phyloP scores from a whole-genome alignment of 2,113 vertebrate genomes.

The Martes martes region DNA sequence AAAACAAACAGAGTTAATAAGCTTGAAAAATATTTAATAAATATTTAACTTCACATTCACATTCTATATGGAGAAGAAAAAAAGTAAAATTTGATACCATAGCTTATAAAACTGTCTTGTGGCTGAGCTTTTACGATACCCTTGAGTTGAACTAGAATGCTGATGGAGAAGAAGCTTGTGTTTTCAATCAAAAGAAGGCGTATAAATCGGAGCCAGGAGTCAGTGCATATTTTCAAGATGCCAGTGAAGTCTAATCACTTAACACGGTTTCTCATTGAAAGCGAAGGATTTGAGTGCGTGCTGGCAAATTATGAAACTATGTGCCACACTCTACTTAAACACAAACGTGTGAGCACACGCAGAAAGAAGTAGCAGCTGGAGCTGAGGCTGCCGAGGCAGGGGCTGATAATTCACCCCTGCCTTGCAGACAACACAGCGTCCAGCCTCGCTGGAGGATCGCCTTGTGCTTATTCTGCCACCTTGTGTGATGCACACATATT shows the following conservation, averaged over 20 bases:
- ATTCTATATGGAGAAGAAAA: constrained; percentile 74
- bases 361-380: neutral
- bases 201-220: constrained; percentile 24
- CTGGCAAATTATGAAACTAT: constrained; percentile 62
- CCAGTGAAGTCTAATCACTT: constrained; percentile 65
- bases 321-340: neutral
- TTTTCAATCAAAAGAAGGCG: constrained; percentile 78
- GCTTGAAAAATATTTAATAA: constrained; percentile 14
- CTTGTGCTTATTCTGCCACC: constrained; percentile 85
- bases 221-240: constrained; percentile 45
- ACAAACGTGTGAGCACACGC: neutral
- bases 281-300: constrained; percentile 56
- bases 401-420: constrained; percentile 13
- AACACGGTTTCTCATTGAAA: constrained; percentile 68
- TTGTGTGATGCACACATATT: constrained; percentile 83
- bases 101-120: constrained; percentile 76
- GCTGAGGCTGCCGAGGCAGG: neutral
- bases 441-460: constrained; percentile 15
- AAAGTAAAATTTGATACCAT: constrained; percentile 72
- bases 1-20: constrained; percentile 64
- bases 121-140: constrained; percentile 65
- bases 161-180: constrained; percentile 58
- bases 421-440: constrained; percentile 36
- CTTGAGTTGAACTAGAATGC: constrained; percentile 78
- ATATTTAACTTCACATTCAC: constrained; percentile 58